Base-by-base conservation (phyloP, 2,888 invertebrate genomes). In the Scaptomyza polygonia region DNA sequence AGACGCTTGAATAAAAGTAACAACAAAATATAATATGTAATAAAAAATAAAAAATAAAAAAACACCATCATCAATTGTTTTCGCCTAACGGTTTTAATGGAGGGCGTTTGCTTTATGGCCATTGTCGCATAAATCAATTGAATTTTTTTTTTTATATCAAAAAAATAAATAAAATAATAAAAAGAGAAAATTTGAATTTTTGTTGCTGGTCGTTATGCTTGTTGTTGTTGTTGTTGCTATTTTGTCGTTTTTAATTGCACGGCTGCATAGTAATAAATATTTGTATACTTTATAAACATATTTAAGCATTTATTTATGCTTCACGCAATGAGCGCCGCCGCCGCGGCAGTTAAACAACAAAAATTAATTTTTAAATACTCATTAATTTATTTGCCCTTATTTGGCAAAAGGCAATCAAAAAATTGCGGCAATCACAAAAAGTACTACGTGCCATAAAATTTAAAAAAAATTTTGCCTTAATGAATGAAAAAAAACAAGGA, bases 91-190 rank as follows among this genome's bases (percentile, higher is more conserved):
- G 44, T 76, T 75, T 61, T 75, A 43, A 63, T 57, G 64, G 56
- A 43, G 64, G 66, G 59, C 69, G 70, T 74, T 52, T 62, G 79
- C 42, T 78, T 74, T 69, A 76, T 74, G 56, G 44, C 62, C 74
- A 59, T 44, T 59, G 53, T 64, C 85, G 55, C 85, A 85, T 85
- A 87, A 82, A 87, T 82, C 82, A 82, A 87, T 87, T 85, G 72
- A 68, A 64, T 62, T 82, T 84, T 36, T 36, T 67, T 84, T 67
- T 81, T n/a, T n/a, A n/a, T n/a, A n/a, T n/a, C n/a, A n/a, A n/a
- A n/a, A n/a, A n/a, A 67, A 11, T 56, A 62, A 57, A 72, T 21
- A 21, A 21, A 21, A 21, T 21, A 21, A n/a, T 0, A 14, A 63
- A 1, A 65, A n/a, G 54, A 61, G 54, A 72, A 39, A 16, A 63